These are phyloP conservation scores for Acanthurus tractus DNA, from an alignment of 2,797 vertebrate species.

Conservation along the genomic window DNA sequence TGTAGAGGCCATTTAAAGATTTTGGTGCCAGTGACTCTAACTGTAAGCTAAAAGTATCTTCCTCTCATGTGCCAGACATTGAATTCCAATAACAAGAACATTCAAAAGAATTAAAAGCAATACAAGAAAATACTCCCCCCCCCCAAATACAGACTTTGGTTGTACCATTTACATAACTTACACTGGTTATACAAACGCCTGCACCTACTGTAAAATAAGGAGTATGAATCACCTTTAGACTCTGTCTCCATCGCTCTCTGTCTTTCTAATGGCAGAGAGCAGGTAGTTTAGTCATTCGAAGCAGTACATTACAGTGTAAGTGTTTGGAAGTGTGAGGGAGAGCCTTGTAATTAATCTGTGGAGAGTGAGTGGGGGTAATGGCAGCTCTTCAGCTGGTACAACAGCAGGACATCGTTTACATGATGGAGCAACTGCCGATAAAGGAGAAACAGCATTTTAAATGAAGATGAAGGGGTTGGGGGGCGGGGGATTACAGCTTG, in stretches of 20 bases:
- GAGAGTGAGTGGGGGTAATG: slow-evolving; percentile 23
- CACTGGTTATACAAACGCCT: slow-evolving; percentile 44
- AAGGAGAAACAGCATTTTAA: slow-evolving; percentile 24
- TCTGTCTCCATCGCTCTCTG: slow-evolving; percentile 10
- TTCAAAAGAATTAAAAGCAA: slow-evolving; percentile 31
- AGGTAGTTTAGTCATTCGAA: slow-evolving; percentile 35
- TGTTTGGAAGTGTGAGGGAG: slow-evolving; percentile 36
- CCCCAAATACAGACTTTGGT: neutral
- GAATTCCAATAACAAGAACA: slow-evolving; percentile 32
- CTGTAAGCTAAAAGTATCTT: slow-evolving; percentile 33
- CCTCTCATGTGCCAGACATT: neutral
- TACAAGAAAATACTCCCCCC: slow-evolving; percentile 10
- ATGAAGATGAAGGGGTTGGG: slow-evolving; percentile 10
- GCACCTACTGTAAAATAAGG: slow-evolving; percentile 32
- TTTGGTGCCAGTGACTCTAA: neutral
- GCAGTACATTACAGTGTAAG: slow-evolving; percentile 1
- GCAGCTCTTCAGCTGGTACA: slow-evolving; percentile 19
- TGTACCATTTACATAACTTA: slow-evolving; percentile 45
- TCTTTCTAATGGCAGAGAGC: slow-evolving; percentile 34
- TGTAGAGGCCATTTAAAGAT: slow-evolving; percentile 23
- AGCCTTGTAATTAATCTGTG: slow-evolving; percentile 40
- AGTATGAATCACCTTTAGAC: slow-evolving; percentile 49
- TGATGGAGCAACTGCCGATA: slow-evolving; percentile 31
- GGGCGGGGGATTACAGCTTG: neutral
- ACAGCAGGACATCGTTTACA: slow-evolving; percentile 12